Evolutionary conservation across 2,888 invertebrate genomes (phyloP), one percentile per base, ranked within the genome.

Genomic region (Chrysomela aeneicollis): DNA sequence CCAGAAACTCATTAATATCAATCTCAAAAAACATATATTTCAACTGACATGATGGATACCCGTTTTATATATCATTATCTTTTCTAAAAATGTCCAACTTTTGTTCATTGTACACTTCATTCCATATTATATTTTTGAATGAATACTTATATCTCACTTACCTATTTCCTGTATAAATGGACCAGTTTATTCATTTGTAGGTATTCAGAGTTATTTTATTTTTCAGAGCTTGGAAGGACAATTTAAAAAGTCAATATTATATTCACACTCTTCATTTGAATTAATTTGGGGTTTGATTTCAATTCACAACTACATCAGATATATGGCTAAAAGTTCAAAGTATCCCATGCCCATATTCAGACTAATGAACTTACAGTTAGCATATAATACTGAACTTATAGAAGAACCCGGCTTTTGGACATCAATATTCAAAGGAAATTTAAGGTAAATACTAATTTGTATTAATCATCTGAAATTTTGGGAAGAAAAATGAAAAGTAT

Each of bases 231-330:
- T 81, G 61, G 79, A 84, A 6, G 84, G 79, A 26, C 72, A 74
- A 76, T 83, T 70, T 74, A 86, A 82, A 73, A 79, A 73, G 68
- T 68, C 74, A 47, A 61, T 85, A 5, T 71, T 86, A 17, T 83
- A 81, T 64, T 73, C 85, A 0, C 85, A 89, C 77, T 83, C 87
- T 0, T 72, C 84, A 0, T 73, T 82, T 17, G 85, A 87, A 79
- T 65, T 83, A 21, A 61, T 79, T 1, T 83, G 82, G 69, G 84
- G 85, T 70, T 74, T 82, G 12, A 74, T 82, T 57, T 81, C 83
- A 9, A 76, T 90, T 19, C 73, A 84, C 17, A 87, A 87, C 71
- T 86, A 88, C 66, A 82, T 89, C 53, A 81, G 86, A 0, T 93
- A 92, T 79, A 79, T 90, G 74, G 85, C 88, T 19, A 83, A 84